Evolutionary conservation across 2,888 invertebrate species (phyloP), one percentile per base, ranked within the genome.

Genomic region (Oxystoma pomonae): DNA sequence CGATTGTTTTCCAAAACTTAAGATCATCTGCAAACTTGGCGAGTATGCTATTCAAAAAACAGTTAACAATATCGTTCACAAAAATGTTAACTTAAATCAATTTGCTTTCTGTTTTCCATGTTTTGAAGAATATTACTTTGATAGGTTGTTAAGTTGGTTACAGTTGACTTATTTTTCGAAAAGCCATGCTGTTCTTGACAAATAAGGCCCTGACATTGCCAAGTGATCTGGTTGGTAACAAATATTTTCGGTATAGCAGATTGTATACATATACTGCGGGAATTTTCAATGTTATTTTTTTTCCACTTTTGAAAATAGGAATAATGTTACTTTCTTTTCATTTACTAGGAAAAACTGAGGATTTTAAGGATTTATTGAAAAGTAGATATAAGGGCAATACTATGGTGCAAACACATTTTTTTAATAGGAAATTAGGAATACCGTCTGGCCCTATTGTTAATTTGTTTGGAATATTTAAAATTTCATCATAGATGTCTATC

Each of bases 1-100:
- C 52, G 50, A 53, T 18, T n/a, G 3, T 53, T 53, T n/a, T 53
- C n/a, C 55, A 53, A 53, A 53, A 53, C n/a, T 53, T 53, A 18
- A 53, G 16, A 53, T 53, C 5, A 18, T 53, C 55, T 53, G 55
- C 55, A 53, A 35, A 35, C 35, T 35, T 35, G 35, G 35, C 3
- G 35, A 3, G 5, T 12, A 7, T 3, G 35, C 35, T 53, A 53
- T 53, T 53, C 9, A 53, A 53, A 18, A 53, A 53, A 53, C 55
- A 53, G 18, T 53, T 53, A 3, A 53, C 55, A 53, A 53, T 7
- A 53, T 7, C 16, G 55, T 53, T 53, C 16, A 53, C 55, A 53
- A 53, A 53, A 53, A 53, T 53, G 55, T 53, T 53, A 53, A 53
- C 3, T 53, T 7, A n/a, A 53, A 53, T 53, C 55, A 3, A n/a